These are phyloP conservation scores for Sterrhoptilus dennistouni DNA, from an alignment of 2,113 vertebrate genomes.

Conservation along the genomic window DNA sequence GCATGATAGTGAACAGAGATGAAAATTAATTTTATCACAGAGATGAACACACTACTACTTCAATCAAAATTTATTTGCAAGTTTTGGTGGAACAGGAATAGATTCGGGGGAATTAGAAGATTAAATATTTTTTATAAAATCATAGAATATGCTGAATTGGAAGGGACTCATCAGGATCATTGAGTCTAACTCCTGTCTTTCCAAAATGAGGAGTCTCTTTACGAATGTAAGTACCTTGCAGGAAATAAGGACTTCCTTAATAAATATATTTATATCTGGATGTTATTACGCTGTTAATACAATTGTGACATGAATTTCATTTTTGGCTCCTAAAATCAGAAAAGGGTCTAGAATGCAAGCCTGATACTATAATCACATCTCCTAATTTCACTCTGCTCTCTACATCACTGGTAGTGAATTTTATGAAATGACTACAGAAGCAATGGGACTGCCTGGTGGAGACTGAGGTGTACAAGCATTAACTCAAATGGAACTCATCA, in stretches of 20 bases:
- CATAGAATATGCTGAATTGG: background rate
- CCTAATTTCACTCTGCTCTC: background rate
- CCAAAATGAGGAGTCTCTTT: background rate
- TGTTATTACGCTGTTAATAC: background rate
- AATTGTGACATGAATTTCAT: background rate
- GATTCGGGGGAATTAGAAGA: background rate
- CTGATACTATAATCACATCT: background rate
- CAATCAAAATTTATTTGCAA: slow-evolving; percentile 34
- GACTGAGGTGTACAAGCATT: slow-evolving; percentile 1
- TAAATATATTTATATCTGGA: background rate
- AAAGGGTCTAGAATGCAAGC: background rate
- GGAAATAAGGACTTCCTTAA: background rate
- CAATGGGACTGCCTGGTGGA: slow-evolving; percentile 30
- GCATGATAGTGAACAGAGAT: background rate
- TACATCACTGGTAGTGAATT: background rate
- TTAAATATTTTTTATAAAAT: background rate
- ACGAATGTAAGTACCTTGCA: background rate
- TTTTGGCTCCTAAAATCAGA: background rate
- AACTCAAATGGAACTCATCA: slow-evolving; percentile 41
- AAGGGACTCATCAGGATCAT: background rate
- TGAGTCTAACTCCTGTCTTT: background rate
- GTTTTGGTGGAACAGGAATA: background rate
- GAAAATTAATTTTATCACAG: slow-evolving; percentile 42
- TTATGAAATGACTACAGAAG: slow-evolving; percentile 8
- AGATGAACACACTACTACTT: background rate